Percentiles rank a stretch among this genome's conserved stretches.
Evolutionary conservation across 2,113 vertebrate genomes (phyloP).

Genomic region (Neotragus moschatus): DNA sequence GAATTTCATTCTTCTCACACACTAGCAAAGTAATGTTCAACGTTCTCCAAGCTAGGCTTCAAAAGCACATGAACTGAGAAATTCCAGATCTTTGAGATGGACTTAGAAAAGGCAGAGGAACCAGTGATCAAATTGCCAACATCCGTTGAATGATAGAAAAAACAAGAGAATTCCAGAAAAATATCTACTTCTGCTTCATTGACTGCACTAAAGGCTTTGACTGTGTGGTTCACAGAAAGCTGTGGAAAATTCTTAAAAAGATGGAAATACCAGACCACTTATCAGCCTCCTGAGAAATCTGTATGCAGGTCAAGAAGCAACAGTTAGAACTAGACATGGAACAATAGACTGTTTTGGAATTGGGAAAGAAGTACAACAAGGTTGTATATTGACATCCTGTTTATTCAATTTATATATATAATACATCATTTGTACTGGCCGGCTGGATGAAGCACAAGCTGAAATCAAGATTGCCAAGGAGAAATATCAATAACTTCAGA

Average conservation of each 20-base stretch:
- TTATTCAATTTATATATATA: not conserved
- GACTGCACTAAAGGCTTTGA: not conserved
- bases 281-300: not conserved
- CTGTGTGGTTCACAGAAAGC: not conserved
- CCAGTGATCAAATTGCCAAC: not conserved
- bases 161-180: not conserved
- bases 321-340: not conserved
- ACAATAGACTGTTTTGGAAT: not conserved
- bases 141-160: not conserved
- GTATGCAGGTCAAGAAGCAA: not conserved
- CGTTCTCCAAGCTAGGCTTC: not conserved
- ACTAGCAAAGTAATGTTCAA: not conserved
- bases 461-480: not conserved
- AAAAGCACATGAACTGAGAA: not conserved
- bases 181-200: not conserved
- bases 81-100: not conserved
- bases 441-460: not conserved
- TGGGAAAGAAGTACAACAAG: not conserved
- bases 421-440: not conserved
- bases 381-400: not conserved
- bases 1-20: not conserved
- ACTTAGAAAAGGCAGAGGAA: not conserved
- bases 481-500: not conserved
- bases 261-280: not conserved
- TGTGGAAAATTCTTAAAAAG: not conserved